Evolutionary conservation across 1,140 invertebrate genomes (phyloP).

Genomic region (Macrotrachela quadricornifera): DNA sequence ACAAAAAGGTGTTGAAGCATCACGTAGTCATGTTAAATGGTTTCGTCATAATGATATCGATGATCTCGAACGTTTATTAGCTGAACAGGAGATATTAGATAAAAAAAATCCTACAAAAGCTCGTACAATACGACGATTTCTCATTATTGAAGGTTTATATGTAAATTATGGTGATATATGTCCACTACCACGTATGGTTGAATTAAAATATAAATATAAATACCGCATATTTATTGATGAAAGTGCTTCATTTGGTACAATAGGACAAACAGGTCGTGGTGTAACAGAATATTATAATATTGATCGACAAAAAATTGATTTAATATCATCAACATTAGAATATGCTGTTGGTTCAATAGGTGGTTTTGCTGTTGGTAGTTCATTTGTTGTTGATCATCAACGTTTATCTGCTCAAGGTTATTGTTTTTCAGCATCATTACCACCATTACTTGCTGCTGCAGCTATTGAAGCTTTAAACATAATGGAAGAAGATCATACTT

Average conservation of each 20-base stretch:
- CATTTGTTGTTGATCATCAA: conserved; percentile 86
- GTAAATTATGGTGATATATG: conserved; percentile 70
- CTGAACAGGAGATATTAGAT: conserved; percentile 35
- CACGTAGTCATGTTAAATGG: conserved; percentile 56
- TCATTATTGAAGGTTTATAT: conserved; percentile 80
- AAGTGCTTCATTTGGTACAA: conserved; percentile 64
- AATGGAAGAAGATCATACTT: conserved; percentile 36
- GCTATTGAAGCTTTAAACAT: conserved; percentile 54
- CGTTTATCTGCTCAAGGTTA: conserved; percentile 47
- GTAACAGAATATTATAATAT: conserved; percentile 63
- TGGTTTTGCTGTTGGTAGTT: conserved; percentile 76
- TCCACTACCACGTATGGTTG: conserved; percentile 55
- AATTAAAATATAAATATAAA: conserved; percentile 64
- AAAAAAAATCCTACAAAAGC: conserved; percentile 46
- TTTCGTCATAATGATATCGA: conserved; percentile 80
- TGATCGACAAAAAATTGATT: conserved; percentile 46
- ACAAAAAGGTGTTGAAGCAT: conserved; percentile 75
- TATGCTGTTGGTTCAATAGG: conserved; percentile 64
- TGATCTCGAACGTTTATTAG: conserved; percentile 55
- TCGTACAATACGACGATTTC: conserved; percentile 49
- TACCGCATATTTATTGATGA: conserved; percentile 81
- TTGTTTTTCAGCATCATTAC: conserved; percentile 86
- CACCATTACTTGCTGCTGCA: conserved; percentile 65
- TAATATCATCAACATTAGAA: conserved; percentile 76
- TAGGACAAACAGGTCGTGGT: conserved; percentile 61